These are phyloP conservation scores for Bombyx mandarina DNA, from an alignment of 1,140 invertebrate species.

Conservation along the genomic window DNA sequence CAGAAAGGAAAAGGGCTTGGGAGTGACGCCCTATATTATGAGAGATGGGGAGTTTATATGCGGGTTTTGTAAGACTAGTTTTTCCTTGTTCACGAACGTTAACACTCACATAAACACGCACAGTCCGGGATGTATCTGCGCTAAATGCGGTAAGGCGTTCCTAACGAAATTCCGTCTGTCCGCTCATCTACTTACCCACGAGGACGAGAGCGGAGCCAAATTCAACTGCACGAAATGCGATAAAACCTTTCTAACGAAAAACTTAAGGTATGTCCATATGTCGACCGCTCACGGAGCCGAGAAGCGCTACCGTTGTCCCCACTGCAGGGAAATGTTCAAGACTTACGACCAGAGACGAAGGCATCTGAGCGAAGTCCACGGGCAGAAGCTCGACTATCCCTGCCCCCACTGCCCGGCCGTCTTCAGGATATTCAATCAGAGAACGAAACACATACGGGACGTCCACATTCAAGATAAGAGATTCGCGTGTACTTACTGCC, in stretches of 20 bases:
- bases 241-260: constrained; percentile 33
- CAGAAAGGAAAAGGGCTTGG: constrained; percentile 28
- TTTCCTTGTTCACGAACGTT: constrained; percentile 43
- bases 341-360: constrained; percentile 57
- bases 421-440: constrained; percentile 48
- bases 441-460: constrained; percentile 55
- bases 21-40: constrained; percentile 44
- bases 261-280: constrained; percentile 37
- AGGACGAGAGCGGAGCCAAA: constrained; percentile 15
- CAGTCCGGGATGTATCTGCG: constrained; percentile 57
- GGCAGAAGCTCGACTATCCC: constrained; percentile 46
- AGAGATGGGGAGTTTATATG: constrained; percentile 34
- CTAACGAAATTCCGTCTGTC: constrained; percentile 35
- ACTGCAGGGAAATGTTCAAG: constrained; percentile 69
- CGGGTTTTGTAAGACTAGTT: constrained; percentile 39
- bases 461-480: constrained; percentile 56
- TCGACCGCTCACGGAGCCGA: constrained; percentile 29
- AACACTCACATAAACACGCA: constrained; percentile 61
- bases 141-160: constrained; percentile 55
- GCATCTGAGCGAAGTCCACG: constrained; percentile 58
- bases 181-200: constrained; percentile 48
- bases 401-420: constrained; percentile 53
- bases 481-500: constrained; percentile 54
- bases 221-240: constrained; percentile 53
- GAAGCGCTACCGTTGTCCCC: constrained; percentile 50